Conservation (phyloP, 2,797 vertebrate species). For the Hafferia zeledoni region DNA sequence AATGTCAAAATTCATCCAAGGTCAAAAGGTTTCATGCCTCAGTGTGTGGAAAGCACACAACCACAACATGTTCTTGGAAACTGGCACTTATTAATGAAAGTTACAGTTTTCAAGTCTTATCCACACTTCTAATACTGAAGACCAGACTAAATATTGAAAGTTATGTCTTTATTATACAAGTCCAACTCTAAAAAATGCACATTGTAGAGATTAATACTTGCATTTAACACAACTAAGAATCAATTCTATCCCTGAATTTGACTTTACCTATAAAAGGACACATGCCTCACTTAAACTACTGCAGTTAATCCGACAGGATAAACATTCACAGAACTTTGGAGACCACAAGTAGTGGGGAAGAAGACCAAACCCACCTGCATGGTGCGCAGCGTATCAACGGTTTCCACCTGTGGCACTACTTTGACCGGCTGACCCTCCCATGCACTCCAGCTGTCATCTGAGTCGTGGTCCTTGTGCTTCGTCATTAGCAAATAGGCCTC, state of each 20-base stretch:
- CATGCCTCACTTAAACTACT: background rate
- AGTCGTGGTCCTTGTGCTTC: constrained; percentile 80
- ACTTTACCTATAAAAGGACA: background rate
- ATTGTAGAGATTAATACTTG: background rate
- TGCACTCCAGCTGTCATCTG: constrained; percentile 79
- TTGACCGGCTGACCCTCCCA: constrained; percentile 89
- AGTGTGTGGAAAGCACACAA: background rate
- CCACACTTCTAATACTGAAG: background rate
- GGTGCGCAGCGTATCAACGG: constrained; percentile 88
- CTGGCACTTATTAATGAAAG: background rate
- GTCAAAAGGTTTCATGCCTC: background rate
- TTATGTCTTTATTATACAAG: background rate
- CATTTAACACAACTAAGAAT: background rate
- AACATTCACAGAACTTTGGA: background rate
- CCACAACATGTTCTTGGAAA: background rate
- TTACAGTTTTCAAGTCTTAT: background rate
- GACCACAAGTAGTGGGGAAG: background rate
- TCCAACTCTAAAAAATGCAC: background rate
- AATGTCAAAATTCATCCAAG: background rate
- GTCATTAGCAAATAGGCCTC: constrained; percentile 93
- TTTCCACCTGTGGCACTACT: constrained; percentile 93
- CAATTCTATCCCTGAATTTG: background rate
- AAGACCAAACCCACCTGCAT: constrained; percentile 84
- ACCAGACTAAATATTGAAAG: background rate
- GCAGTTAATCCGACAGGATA: background rate